phyloP scores from a whole-genome alignment of 2,888 invertebrate species.

The Priocnemis perturbator region DNA sequence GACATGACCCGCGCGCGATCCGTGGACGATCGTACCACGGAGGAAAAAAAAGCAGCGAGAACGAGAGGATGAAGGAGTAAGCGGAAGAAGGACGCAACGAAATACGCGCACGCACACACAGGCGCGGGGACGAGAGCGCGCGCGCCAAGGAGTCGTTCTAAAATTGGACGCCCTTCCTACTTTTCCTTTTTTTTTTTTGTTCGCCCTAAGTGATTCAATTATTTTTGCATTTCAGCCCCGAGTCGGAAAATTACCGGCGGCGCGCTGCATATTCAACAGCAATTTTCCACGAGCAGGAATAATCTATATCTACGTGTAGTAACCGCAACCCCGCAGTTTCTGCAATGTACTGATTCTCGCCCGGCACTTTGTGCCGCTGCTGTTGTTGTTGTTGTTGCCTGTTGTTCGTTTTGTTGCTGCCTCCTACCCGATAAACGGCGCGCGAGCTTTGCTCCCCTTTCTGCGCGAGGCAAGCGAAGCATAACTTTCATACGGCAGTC shows the following conservation, averaged over 20 bases:
- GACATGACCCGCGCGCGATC: no score
- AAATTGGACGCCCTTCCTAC: constrained; percentile 1
- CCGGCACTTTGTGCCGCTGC: constrained; percentile 9
- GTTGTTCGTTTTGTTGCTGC: no score
- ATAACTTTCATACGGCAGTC: constrained; percentile 10
- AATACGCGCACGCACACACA: neutral
- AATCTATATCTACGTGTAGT: constrained; percentile 5
- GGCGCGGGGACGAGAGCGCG: neutral
- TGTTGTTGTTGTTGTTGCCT: no score
- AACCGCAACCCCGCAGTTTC: constrained; percentile 25
- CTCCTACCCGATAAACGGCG: constrained; percentile 16
- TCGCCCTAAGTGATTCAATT: constrained; percentile 22
- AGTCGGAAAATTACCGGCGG: constrained; percentile 3
- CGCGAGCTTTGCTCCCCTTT: constrained; percentile 15
- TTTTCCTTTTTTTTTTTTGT: constrained; percentile 3
- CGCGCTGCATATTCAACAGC: constrained; percentile 24
- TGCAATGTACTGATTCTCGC: constrained; percentile 28
- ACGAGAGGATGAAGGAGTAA: neutral
- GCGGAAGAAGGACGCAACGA: neutral
- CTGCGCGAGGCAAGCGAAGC: neutral
- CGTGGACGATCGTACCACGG: neutral
- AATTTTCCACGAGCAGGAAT: constrained; percentile 19
- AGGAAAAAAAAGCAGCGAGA: neutral
- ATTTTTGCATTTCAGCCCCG: constrained; percentile 19
- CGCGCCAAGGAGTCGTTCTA: neutral